These are phyloP conservation scores for Sminthurides aquaticus DNA, from an alignment of 2,888 invertebrate genomes.

Conservation along the genomic window DNA sequence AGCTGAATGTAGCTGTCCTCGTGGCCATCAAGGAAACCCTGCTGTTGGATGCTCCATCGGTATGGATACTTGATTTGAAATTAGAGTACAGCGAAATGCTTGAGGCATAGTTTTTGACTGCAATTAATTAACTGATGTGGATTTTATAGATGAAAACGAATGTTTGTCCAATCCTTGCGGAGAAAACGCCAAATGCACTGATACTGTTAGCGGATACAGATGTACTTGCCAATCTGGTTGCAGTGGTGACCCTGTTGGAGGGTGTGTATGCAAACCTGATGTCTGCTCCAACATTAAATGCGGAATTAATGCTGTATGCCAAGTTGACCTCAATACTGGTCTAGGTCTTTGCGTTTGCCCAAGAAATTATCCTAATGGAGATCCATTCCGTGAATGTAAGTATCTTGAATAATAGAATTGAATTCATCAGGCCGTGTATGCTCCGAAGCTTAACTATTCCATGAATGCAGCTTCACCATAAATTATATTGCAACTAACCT, in stretches of 20 bases:
- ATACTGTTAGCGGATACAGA: slow-evolving; percentile 76
- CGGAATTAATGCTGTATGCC: slow-evolving; percentile 74
- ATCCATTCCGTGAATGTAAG: slow-evolving; percentile 77
- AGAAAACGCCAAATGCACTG: slow-evolving; percentile 70
- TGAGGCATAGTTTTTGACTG: too few relatives aligned
- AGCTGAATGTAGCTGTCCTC: slow-evolving; percentile 70
- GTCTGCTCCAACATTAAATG: slow-evolving; percentile 71
- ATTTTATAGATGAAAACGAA: slow-evolving; percentile 57
- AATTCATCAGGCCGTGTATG: slow-evolving; percentile 69
- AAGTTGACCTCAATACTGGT: slow-evolving; percentile 53
- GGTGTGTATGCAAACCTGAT: slow-evolving; percentile 67
- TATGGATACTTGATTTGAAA: slow-evolving; percentile 26
- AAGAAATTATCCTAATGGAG: slow-evolving; percentile 69
- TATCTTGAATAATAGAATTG: too few relatives aligned
- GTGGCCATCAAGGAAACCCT: slow-evolving; percentile 66
- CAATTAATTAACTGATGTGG: too few relatives aligned
- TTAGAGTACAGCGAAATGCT: background rate
- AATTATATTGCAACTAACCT: slow-evolving; percentile 72
- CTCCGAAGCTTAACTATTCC: slow-evolving; percentile 74
- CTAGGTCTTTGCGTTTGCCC: slow-evolving; percentile 68
- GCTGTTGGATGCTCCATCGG: slow-evolving; percentile 61
- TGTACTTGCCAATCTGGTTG: slow-evolving; percentile 69
- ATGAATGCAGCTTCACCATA: too few relatives aligned
- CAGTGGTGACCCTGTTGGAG: slow-evolving; percentile 62
- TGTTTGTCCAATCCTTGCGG: slow-evolving; percentile 79